Evolutionary conservation across 2,113 vertebrate species (phyloP).

Genomic region (Saimiri boliviensis): DNA sequence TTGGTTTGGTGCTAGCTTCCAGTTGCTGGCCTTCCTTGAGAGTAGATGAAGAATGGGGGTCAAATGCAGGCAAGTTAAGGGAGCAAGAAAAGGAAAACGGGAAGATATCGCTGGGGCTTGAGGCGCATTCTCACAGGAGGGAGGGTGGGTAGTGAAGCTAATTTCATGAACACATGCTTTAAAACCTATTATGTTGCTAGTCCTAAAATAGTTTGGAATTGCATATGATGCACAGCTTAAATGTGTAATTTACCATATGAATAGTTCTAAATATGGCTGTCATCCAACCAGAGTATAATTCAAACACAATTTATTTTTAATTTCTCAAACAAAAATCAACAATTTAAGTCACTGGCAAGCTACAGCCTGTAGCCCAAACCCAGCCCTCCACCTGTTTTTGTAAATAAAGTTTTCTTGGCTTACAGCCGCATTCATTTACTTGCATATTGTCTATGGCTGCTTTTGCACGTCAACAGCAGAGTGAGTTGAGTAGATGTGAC

Average conservation of each 20-base stretch:
- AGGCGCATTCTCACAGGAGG: background rate
- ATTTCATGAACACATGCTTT: background rate
- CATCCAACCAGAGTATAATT: slow-evolving; percentile 80
- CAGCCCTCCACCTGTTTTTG: slow-evolving; percentile 1
- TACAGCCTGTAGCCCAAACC: background rate
- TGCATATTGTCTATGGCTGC: background rate
- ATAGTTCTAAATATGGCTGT: slow-evolving; percentile 73
- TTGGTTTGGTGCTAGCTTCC: background rate
- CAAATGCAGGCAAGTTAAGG: slow-evolving; percentile 34
- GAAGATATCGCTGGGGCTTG: background rate
- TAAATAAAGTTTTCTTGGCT: slow-evolving; percentile 43
- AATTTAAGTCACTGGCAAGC: slow-evolving; percentile 30
- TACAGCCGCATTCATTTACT: background rate
- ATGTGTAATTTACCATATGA: slow-evolving; percentile 73
- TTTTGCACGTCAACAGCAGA: slow-evolving; percentile 7
- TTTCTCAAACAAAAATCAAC: slow-evolving; percentile 61
- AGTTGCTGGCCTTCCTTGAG: background rate
- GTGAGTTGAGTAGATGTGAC: background rate
- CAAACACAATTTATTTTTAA: slow-evolving; percentile 74
- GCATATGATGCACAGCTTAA: slow-evolving; percentile 81
- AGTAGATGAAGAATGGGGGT: background rate
- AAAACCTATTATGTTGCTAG: slow-evolving; percentile 5
- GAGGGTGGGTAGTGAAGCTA: background rate
- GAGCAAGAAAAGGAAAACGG: background rate
- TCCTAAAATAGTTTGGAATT: slow-evolving; percentile 79